Conservation (phyloP, 2,113 vertebrate genomes). For the Tragelaphus buxtoni region DNA sequence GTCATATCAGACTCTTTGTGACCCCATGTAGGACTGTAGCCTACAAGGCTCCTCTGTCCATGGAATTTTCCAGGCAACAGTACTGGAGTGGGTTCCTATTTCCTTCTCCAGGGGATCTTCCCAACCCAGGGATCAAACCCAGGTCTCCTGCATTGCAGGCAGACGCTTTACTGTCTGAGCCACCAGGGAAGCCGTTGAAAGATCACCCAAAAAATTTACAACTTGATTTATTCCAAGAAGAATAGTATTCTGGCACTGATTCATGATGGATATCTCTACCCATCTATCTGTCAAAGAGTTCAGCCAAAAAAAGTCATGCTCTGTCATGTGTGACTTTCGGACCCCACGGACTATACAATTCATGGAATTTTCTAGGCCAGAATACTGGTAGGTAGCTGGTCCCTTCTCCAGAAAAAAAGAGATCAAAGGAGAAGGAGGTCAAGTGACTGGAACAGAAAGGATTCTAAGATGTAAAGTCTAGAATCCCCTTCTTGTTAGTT, state of each 20-base stretch:
- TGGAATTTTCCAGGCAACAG: not conserved
- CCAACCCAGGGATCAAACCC: not conserved
- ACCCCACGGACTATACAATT: not conserved
- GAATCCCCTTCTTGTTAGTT: not conserved
- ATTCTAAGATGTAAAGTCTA: not conserved
- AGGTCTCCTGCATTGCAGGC: not conserved
- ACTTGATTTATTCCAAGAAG: not conserved
- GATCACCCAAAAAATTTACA: not conserved
- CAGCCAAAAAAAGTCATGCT: not conserved
- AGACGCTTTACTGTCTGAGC: rapidly evolving
- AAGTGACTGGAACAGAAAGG: not conserved
- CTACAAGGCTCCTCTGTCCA: not conserved
- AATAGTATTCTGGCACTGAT: not conserved
- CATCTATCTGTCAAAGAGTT: not conserved
- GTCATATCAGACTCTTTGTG: not conserved
- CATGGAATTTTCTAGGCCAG: not conserved
- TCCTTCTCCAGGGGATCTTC: not conserved
- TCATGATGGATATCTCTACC: not conserved
- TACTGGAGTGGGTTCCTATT: not conserved
- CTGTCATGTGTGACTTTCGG: not conserved
- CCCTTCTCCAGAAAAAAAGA: not conserved
- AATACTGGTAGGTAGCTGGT: not conserved
- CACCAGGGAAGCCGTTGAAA: not conserved
- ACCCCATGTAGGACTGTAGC: not conserved
- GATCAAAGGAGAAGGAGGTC: not conserved